Base-by-base conservation (phyloP, 2,113 vertebrate genomes). In the Aphyosemion australe region DNA sequence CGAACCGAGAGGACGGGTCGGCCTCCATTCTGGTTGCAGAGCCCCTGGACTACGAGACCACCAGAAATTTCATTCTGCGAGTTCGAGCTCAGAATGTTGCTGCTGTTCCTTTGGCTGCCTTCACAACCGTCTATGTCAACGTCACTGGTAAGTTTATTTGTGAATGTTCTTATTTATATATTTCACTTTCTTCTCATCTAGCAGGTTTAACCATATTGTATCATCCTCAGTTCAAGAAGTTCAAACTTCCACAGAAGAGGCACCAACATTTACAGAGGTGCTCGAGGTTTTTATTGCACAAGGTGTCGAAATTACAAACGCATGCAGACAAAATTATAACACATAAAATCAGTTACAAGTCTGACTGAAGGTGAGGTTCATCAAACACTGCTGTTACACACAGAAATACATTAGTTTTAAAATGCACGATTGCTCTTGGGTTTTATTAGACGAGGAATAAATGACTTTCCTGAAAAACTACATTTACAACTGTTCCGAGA, bases 41-140 rank as follows among this genome's bases (percentile, higher is more conserved):
- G 79, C 93, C 94, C 0, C 83, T 96, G 63, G 95, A 96, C 79
- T 96, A 93, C 37, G 95, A 97, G 83, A 93, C 90, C 47, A 95
- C 94, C 4, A 92, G 89, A 60, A 90, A 85, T 82, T 96, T 96
- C 83, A 84, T 93, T 68, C 87, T 97, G 63, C 88, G 93, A 16
- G 92, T 97, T 55, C 91, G 95, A 41, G 95, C 93, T 1, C 94
- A 96, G 87, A 96, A 94, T 0, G 93, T 97, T 0, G 95, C 95
- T 6, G 92, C 94, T 0, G 92, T 95, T 16, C 95, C 95, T 0
- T 66, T 96, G 61, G 94, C 94, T 13, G 94, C 94, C 0, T 97
- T 97, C 26, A 82, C 94, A 59, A 93, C 62, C 0, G 92, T 97
- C 60, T 87, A 85, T 3, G 49, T 96, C 62, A 95, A 95, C 49